A percentile compares a stretch with the other conserved stretches of the same genome.
Evolutionary conservation across 2,888 invertebrate genomes (phyloP).

Genomic region (Ellobium chinense): DNA sequence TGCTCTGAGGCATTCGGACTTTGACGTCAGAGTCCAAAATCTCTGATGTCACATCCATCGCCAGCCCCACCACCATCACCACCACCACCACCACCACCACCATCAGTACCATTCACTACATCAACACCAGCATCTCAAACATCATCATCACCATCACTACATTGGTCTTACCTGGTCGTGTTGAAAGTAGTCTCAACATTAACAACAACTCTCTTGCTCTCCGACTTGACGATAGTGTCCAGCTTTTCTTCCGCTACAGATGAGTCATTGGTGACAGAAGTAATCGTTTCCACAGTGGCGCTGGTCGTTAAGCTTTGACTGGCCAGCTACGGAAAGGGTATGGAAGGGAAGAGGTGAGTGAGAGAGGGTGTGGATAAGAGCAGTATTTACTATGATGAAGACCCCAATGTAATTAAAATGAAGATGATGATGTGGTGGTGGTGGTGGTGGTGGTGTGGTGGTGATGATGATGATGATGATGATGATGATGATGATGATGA

Average conservation of each 20-base stretch:
- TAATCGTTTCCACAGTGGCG: slow-evolving; percentile 2
- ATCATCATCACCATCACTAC: background rate
- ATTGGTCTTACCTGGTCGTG: slow-evolving; percentile 10
- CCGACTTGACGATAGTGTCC: slow-evolving; percentile 10
- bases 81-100: too few species aligned
- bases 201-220: slow-evolving; percentile 31
- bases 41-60: slow-evolving; percentile 16
- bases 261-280: slow-evolving; percentile 2
- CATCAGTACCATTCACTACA: too few species aligned
- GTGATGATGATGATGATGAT: too few species aligned
- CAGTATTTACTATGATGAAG: too few species aligned
- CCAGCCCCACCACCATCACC: too few species aligned
- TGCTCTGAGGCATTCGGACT: slow-evolving; percentile 25
- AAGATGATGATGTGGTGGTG: too few species aligned
- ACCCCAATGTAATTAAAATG: too few species aligned
- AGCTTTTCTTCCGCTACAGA: background rate
- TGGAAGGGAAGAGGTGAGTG: too few species aligned
- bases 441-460: too few species aligned
- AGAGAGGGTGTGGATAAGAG: too few species aligned
- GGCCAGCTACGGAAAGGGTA: too few species aligned
- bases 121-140: background rate
- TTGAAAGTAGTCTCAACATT: slow-evolving; percentile 3
- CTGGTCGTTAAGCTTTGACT: background rate
- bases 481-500: too few species aligned
- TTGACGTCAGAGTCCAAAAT: background rate